A percentile compares a stretch with the other conserved stretches of the same genome.
Conservation (phyloP, 1,140 invertebrate genomes). For the Acromyrmex charruanus region DNA sequence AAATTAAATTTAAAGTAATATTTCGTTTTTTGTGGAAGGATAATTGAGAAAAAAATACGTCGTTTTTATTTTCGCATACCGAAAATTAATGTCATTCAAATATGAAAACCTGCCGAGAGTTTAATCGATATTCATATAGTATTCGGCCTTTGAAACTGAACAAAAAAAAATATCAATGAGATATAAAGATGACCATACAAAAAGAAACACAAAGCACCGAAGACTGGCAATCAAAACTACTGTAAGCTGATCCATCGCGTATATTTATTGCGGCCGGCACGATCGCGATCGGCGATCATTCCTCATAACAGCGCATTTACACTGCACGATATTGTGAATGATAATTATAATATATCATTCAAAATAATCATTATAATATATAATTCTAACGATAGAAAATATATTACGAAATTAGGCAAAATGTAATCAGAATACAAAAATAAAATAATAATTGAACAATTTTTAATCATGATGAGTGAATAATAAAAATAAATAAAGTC, state of each 20-base stretch:
- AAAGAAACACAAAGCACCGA: conserved; percentile 70
- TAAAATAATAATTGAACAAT: neutral
- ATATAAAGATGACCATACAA: conserved; percentile 32
- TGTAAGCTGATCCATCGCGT: conserved; percentile 70
- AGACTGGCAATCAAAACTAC: conserved; percentile 82
- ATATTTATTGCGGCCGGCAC: conserved; percentile 66
- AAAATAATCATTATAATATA: neutral
- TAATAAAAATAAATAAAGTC: neutral
- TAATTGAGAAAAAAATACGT: neutral
- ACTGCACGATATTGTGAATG: neutral
- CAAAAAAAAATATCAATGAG: conserved; percentile 1
- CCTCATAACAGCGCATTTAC: conserved; percentile 17
- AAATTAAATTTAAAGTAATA: conserved; percentile 16
- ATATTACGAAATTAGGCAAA: neutral
- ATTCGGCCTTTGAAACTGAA: conserved; percentile 31
- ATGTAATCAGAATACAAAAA: neutral
- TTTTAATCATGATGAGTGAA: neutral
- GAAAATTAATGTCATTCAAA: neutral
- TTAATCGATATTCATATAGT: conserved; percentile 48
- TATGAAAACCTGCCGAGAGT: conserved; percentile 27
- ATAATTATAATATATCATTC: neutral
- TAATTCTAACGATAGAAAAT: neutral
- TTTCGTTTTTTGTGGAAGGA: neutral
- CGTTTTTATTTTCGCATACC: neutral
- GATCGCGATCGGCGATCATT: conserved; percentile 56